A percentile compares a stretch with the other conserved stretches of the same genome.
Evolutionary conservation across 2,797 vertebrate species (phyloP).

Genomic region (Oreonectes daqikongensis): DNA sequence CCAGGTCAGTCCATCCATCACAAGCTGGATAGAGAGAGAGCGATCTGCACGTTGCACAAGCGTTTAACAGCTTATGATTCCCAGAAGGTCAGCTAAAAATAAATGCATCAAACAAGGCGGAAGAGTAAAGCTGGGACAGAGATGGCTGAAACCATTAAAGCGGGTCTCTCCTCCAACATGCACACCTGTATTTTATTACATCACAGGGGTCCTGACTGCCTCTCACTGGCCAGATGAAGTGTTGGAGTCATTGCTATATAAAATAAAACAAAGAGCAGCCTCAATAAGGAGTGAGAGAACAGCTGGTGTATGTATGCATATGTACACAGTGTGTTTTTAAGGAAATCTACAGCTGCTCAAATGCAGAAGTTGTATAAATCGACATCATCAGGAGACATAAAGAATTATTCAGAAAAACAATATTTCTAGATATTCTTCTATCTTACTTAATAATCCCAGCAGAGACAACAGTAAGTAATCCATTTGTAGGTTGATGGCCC

Average conservation of each 20-base stretch:
- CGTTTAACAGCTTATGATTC: slow-evolving; percentile 45
- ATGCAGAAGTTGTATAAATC: not conserved
- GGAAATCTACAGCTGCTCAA: slow-evolving; percentile 30
- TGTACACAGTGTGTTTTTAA: not conserved
- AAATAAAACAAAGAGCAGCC: too few relatives aligned
- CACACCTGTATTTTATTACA: slow-evolving; percentile 43
- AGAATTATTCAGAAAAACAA: not conserved
- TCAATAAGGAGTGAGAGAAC: too few relatives aligned
- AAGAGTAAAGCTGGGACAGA: slow-evolving; percentile 48
- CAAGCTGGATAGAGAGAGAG: slow-evolving; percentile 18
- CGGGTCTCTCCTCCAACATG: not conserved
- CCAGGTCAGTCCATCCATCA: slow-evolving; percentile 40
- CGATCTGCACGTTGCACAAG: slow-evolving; percentile 39
- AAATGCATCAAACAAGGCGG: slow-evolving; percentile 55
- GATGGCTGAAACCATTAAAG: slow-evolving; percentile 30
- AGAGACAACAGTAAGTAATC: not conserved
- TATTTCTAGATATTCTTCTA: not conserved
- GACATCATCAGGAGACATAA: not conserved
- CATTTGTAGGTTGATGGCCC: not conserved
- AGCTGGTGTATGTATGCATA: not conserved
- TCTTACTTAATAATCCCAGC: not conserved
- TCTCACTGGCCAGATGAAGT: too few relatives aligned
- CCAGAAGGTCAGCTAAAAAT: slow-evolving; percentile 57
- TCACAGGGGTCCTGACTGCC: slow-evolving; percentile 30
- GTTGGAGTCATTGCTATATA: too few relatives aligned